Base-by-base conservation (phyloP, 2,797 vertebrate species). In the Macroramphosus scolopax region DNA sequence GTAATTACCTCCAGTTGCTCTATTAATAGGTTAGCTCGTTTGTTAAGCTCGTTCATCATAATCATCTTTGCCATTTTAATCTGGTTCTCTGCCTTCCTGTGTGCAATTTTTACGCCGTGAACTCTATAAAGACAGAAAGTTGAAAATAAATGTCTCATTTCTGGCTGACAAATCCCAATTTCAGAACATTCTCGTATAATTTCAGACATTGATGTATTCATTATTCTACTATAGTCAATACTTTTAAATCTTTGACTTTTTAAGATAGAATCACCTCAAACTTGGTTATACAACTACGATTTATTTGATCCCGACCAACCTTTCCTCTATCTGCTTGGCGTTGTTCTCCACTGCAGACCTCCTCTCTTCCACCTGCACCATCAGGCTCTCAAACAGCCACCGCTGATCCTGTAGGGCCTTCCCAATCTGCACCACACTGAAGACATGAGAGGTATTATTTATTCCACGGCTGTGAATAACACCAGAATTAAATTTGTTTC, bases 61-160 rank as follows among this genome's bases (percentile, higher is more conserved):
- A 97, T 90, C 96, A 98, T 94, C 87, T 96, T 97, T 75, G 96
- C 94, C 93, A 94, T 96, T 93, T 98, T 97, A 83, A 99, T 98
- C 88, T 99, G 95, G 88, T 95, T 97, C 90, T 98, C 96, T 60
- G 96, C 91, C 75, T 94, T 99, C 84, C 91, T 92, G 68, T 96
- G 91, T 49, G 94, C 90, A 79, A 96, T 91, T 66, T 97, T 97
- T 66, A 97, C 89, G 77, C 95, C 94, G 62, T 94, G 94, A 72
- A 99, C 84, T 86, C 96, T 99, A 37, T 16, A 37, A 47, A 80
- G 75, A 74, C 42, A 76, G 45, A 77, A 58, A 50, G 34, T 56
- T 42, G 39, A 48, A 77, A 76, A 53, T 67, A 63, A 73, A 66
- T 47, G 36, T 56, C 39, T 68, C 46, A n/a, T 52, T 67, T 53